Evolutionary conservation across 1,140 invertebrate species (phyloP), one percentile per base, ranked within the genome.

Genomic region (Scylla paramamosain): DNA sequence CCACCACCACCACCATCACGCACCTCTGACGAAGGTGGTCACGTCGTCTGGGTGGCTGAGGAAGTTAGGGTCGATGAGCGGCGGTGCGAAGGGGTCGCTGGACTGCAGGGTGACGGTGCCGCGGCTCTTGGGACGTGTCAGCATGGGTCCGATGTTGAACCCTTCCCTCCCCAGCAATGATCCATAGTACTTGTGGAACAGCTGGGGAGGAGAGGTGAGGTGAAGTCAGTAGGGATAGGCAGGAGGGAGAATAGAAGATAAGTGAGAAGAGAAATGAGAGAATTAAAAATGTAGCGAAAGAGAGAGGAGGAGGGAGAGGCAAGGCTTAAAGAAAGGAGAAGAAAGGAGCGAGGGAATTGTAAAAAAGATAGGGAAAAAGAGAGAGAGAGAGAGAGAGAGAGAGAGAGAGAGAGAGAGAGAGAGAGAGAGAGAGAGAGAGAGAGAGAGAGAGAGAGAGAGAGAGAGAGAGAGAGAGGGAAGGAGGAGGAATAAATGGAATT

Each of bases 1-100:
- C 52, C 52, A 59, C 52, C 52, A 59, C 52, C 89, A n/a, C 29
- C 67, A 77, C 48, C 29, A 67, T 8, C 16, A 20, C 52, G 82
- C 25, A 91, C 93, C 93, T 46, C 59, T 45, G 4, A 94, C 32
- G 14, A 94, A 89, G 16, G 93, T 94, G 87, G 20, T 32, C 46
- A 94, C n/a, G 12, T 94, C 93, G 99, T 94, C 87, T 0, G 87
- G 87, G 52, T 94, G 88, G n/a, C 93, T 94, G 14, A 94, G 32
- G 87, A 89, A 99, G 96, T 98, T 98, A 0, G 99, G 98, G 96
- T 98, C 98, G 28, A 99, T 98, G 28, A 98, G 97, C 0, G 99
- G 99, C 96, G 98, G 98, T 16, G 97, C 97, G 88, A 97, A 97
- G 6, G 98, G 98, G 97, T 99, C 98, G 67, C 97, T 98, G 95